Percentiles rank a stretch among this genome's conserved stretches.
Conservation (phyloP, 2,113 vertebrate species). For the Paraplagusia blochii region DNA sequence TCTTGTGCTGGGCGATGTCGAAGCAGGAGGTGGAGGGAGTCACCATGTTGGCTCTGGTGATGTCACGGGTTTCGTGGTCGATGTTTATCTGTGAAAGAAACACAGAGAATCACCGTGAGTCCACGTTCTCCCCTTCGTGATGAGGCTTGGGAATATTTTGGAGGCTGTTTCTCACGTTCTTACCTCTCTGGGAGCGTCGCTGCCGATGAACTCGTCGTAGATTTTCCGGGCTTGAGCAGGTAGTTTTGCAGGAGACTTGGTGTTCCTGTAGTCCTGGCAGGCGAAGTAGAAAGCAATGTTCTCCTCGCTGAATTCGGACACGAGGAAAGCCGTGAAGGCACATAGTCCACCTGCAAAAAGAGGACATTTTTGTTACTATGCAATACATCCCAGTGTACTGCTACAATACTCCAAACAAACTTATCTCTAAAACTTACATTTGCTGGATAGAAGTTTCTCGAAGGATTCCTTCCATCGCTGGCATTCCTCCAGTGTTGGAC, state of each 20-base stretch:
- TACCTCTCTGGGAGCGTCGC: conserved; percentile 89
- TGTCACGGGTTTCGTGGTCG: conserved; percentile 88
- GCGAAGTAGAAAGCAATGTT: conserved; percentile 97
- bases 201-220: conserved; percentile 89
- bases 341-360: conserved; percentile 82
- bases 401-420: too few species aligned
- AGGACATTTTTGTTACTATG: conserved; percentile 34
- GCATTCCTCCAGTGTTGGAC: conserved; percentile 83
- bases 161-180: conserved; percentile 10
- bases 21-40: conserved; percentile 79
- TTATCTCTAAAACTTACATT: conserved; percentile 82
- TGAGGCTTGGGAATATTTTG: too few species aligned
- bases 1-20: conserved; percentile 82
- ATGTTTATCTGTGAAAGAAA: conserved; percentile 83
- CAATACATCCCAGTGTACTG: neutral
- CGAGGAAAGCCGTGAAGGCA: conserved; percentile 88
- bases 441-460: conserved; percentile 87
- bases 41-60: conserved; percentile 82
- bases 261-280: conserved; percentile 90
- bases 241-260: conserved; percentile 78
- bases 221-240: conserved; percentile 85
- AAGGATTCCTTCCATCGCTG: conserved; percentile 88
- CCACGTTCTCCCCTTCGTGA: neutral
- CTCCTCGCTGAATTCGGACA: conserved; percentile 95
- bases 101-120: neutral